Evolutionary conservation across 2,888 invertebrate genomes (phyloP), one percentile per base, ranked within the genome.

Genomic region (Aethes cnicana): DNA sequence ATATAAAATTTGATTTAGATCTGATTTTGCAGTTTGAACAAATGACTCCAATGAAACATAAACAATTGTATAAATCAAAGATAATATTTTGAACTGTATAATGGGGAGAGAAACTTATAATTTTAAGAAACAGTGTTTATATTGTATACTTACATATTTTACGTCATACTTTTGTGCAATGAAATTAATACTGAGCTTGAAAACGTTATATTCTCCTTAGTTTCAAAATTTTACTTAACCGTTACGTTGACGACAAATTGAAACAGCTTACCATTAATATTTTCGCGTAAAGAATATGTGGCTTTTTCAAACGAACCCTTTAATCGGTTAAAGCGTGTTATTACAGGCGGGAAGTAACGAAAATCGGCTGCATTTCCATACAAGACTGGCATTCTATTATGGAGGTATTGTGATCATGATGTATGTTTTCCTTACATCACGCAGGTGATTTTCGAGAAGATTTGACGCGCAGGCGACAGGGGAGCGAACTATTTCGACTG

Each of bases 351-450:
- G 79, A 81, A 76, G 77, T 72, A 60, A 57, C 62, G 68, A 66
- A 73, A 79, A 76, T 78, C 74, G 74, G 76, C 79, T 77, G 72
- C 74, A 82, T 84, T 83, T 83, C 78, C 82, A 84, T 81, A 81
- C 68, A 67, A 65, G 71, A 72, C 65, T 70, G 64, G 66, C 60
- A 69, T 63, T 79, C 79, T 79, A 82, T 85, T 83, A 83, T 74
- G 63, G 66, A 57, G 58, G 73, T 69, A 81, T 87, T 88, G 86
- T 86, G 74, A 69, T 56, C 68, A 64, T 84, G 84, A 87, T 85
- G 83, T 81, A 87, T 87, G 84, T 78, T 83, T 84, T 81, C 76
- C 74, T 78, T 74, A 68, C 77, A 79, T 84, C 74, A 73, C 69
- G 58, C 62, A 63, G 66, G 68, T 69, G 72, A 74, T 75, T 74